These are phyloP conservation scores for Ciconia stormi DNA, from an alignment of 2,113 vertebrate genomes.

Conservation along the genomic window DNA sequence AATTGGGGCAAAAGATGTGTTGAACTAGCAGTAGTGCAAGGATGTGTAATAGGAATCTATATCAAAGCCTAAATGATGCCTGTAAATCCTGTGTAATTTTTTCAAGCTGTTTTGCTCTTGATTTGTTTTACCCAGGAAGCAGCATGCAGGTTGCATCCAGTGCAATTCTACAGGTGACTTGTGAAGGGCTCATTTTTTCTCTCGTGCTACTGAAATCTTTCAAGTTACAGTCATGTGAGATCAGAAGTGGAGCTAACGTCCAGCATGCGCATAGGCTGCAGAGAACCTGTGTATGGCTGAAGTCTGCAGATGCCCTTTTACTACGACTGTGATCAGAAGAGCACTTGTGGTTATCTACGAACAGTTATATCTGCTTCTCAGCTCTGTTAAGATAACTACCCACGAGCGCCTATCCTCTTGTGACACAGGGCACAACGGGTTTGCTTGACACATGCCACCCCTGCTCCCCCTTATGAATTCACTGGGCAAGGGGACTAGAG, in stretches of 20 bases:
- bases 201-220: neutral
- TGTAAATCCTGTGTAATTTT: neutral
- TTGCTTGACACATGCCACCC: neutral
- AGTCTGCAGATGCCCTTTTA: neutral
- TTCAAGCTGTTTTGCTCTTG: neutral
- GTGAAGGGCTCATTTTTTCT: neutral
- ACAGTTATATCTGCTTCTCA: neutral
- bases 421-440: neutral
- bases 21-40: neutral
- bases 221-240: neutral
- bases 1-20: neutral
- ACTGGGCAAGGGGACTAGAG: neutral
- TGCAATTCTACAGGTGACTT: neutral
- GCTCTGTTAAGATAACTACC: neutral
- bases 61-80: neutral
- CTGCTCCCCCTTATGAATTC: neutral
- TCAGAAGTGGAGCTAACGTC: neutral
- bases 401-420: accelerated
- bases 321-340: neutral
- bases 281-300: neutral
- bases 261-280: neutral
- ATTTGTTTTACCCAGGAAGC: neutral
- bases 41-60: neutral
- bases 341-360: neutral
- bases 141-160: neutral